Evolutionary conservation across 2,888 invertebrate genomes (phyloP), one percentile per base, ranked within the genome.

Genomic region (Aelia acuminata): DNA sequence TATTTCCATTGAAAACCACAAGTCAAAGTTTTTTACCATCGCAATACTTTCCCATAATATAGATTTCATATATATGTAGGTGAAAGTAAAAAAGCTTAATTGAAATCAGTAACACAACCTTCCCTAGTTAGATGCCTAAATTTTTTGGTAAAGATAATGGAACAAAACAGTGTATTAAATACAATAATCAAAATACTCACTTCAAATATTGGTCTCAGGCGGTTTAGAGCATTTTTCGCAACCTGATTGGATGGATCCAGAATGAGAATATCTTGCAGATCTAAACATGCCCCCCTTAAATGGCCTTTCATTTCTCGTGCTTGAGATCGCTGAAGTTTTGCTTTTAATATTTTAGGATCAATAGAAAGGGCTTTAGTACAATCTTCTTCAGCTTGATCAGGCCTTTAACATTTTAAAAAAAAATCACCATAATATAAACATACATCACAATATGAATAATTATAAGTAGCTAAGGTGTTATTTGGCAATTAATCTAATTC

Each of bases 341-440:
- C 98, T 93, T 98, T 98, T 0, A 96, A 95, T 91, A 97, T 97
- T 0, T 94, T 94, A 0, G 94, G 93, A 92, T 98, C 97, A 11
- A 97, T 92, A 89, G 94, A 94, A 4, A 98, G 93, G 0, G 98
- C 97, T 88, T 94, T 93, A 0, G 95, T 95, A 91, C 98, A 98
- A 92, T 98, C 98, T 0, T 94, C 93, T 91, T 97, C 95, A 0
- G 96, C 96, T 91, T 94, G 94, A 90, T 94, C 93, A 84, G 94
- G 94, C 89, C 96, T 96, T 91, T 18, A 35, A 39, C 26, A 53
- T 53, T n/a, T n/a, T 26, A n/a, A 53, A 26, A 49, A 22, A 22
- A 26, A 1, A 26, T 57, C 20, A 26, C 35, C 2, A 35, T 70
- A 70, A 18, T 18, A 31, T 0, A 70, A 70, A 8, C 22, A 5